Evolutionary conservation across 2,113 vertebrate genomes (phyloP), one percentile per base, ranked within the genome.

Genomic region (Pteropus alecto): DNA sequence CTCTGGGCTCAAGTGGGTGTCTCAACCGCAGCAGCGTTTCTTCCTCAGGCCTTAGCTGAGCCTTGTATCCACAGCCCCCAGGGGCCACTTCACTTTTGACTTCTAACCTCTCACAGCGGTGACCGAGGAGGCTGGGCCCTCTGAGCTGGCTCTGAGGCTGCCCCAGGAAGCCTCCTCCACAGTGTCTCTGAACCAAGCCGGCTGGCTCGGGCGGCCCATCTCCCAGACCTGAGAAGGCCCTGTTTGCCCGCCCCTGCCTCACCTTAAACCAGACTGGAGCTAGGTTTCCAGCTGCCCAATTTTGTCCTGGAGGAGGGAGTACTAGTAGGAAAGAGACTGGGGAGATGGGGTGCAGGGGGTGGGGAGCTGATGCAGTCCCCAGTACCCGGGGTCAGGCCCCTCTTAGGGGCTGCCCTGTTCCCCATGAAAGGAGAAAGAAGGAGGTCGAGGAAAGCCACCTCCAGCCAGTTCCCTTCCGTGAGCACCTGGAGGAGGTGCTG

Each of bases 401-500:
- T 26, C 18, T 24, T 6, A 28, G 70, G 77, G 6, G 48, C 2
- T 21, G 4, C 41, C n/a, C 51, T 28, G 33, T 13, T 7, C 43
- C n/a, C 22, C 28, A 1, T 1, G 76, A 61, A 33, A 9, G 9
- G 7, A 5, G 71, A 21, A 77, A 33, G 71, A 82, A 54, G 30
- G 79, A 54, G 6, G 26, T 9, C 24, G 22, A 3, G 16, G 87
- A 48, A 13, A 28, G n/a, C 28, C 60, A 48, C 24, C 10, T 30
- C 4, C 33, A 10, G 65, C 38, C 16, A 7, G 7, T 24, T 30
- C 35, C 56, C 60, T n/a, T 15, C 86, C 0, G 0, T 43, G 43
- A 60, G 63, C 48, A 28, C 33, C 16, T 0, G 9, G 87, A 41
- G 46, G 56, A 48, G 63, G n/a, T 24, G 93, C 73, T 48, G 67